These are phyloP conservation scores for Paramormyrops hopkinsi DNA, from an alignment of 2,797 vertebrate species.

Conservation along the genomic window DNA sequence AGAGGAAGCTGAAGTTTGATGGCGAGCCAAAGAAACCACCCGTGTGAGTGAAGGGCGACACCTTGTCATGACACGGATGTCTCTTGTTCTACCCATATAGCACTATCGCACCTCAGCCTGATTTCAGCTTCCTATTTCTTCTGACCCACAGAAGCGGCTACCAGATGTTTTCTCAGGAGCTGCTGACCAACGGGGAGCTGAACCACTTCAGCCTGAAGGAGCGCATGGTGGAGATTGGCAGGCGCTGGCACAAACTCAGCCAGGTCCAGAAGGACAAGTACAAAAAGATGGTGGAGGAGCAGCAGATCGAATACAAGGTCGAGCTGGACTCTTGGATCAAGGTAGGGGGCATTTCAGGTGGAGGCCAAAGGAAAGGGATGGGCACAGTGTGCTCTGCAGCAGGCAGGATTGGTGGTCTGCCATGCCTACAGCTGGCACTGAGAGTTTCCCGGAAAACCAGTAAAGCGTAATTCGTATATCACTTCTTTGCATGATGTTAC, in stretches of 20 bases:
- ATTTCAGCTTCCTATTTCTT: not conserved
- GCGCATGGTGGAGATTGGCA: slow-evolving; percentile 76
- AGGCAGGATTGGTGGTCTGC: not conserved
- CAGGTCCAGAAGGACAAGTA: slow-evolving; percentile 68
- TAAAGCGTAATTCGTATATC: not conserved
- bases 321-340: slow-evolving; percentile 68
- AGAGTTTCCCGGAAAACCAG: not conserved
- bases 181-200: slow-evolving; percentile 70
- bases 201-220: slow-evolving; percentile 74
- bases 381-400: not conserved
- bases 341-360: slow-evolving; percentile 40
- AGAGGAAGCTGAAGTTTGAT: slow-evolving; percentile 68
- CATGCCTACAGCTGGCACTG: not conserved
- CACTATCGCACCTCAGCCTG: not conserved
- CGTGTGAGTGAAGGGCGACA: slow-evolving; percentile 53
- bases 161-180: slow-evolving; percentile 76
- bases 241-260: slow-evolving; percentile 69
- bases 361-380: not conserved
- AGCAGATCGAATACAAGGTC: slow-evolving; percentile 66
- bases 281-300: slow-evolving; percentile 70
- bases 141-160: slow-evolving; percentile 61
- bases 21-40: slow-evolving; percentile 74
- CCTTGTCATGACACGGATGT: not conserved
- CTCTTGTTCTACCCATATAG: not conserved
- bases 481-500: not conserved